phyloP scores from a whole-genome alignment of 1,140 invertebrate genomes.

The Charaxes varanes region DNA sequence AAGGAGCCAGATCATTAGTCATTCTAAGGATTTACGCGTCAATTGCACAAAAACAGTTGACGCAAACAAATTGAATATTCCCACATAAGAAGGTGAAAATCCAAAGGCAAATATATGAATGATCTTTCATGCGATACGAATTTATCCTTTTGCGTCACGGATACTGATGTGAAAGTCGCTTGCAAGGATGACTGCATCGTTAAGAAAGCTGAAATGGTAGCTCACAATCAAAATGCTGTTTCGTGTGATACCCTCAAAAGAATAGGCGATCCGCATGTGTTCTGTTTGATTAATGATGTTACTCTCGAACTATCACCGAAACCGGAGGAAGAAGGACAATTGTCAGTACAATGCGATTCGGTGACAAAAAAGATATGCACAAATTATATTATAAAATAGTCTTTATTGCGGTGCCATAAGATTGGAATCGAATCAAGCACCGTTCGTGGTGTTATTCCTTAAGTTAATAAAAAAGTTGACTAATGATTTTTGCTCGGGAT shows the following conservation, averaged over 20 bases:
- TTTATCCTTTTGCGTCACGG: constrained; percentile 16
- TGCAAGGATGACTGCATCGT: constrained; percentile 27
- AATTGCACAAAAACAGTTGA: constrained; percentile 69
- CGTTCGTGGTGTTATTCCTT: constrained; percentile 6
- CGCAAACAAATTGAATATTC: constrained; percentile 69
- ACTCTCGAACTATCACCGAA: constrained; percentile 51
- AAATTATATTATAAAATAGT: background rate
- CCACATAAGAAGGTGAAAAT: constrained; percentile 70
- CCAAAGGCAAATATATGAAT: constrained; percentile 66
- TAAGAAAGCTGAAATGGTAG: constrained; percentile 48
- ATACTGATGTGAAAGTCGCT: constrained; percentile 22
- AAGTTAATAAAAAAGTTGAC: constrained; percentile 65
- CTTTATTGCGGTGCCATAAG: constrained; percentile 22
- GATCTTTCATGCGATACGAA: constrained; percentile 28
- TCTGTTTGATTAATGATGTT: constrained; percentile 63
- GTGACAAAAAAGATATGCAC: constrained; percentile 45
- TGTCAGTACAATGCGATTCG: constrained; percentile 40
- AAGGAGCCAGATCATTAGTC: constrained; percentile 53
- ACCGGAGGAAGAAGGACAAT: constrained; percentile 50
- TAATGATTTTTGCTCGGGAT: constrained; percentile 70
- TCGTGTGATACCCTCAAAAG: constrained; percentile 50
- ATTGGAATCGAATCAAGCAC: constrained; percentile 19
- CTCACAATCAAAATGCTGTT: constrained; percentile 58
- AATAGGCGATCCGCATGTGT: constrained; percentile 53
- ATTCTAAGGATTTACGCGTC: constrained; percentile 55